Evolutionary conservation across 2,797 vertebrate genomes (phyloP).

Genomic region (Rhadinocentrus ornatus): DNA sequence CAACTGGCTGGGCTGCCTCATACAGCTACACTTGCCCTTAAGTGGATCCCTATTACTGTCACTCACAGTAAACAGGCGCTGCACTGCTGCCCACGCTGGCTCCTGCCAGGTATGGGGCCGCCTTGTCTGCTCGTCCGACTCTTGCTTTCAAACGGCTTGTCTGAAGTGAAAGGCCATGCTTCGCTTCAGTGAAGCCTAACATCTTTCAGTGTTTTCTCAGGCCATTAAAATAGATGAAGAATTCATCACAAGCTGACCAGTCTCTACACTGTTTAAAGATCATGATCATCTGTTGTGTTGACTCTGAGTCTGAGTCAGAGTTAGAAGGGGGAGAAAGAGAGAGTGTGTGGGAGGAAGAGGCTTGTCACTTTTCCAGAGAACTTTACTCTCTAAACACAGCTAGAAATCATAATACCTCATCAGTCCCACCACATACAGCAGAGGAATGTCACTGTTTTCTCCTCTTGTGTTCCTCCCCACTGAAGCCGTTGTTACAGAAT

Average conservation of each 20-base stretch:
- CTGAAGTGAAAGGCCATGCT: slow-evolving; percentile 73
- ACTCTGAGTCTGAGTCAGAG: slow-evolving; percentile 42
- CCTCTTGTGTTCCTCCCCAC: slow-evolving; percentile 62
- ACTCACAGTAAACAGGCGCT: slow-evolving; percentile 66
- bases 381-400: slow-evolving; percentile 56
- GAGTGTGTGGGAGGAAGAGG: slow-evolving; percentile 42
- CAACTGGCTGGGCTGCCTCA: slow-evolving; percentile 64
- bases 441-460: slow-evolving; percentile 66
- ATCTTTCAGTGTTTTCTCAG: slow-evolving; percentile 74
- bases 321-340: neutral
- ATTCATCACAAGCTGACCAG: slow-evolving; percentile 58
- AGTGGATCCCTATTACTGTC: slow-evolving; percentile 78
- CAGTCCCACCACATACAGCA: slow-evolving; percentile 62
- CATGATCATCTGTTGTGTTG: slow-evolving; percentile 51
- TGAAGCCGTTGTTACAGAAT: slow-evolving; percentile 74
- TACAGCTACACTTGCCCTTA: slow-evolving; percentile 68
- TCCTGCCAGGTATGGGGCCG: slow-evolving; percentile 63
- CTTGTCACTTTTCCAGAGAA: slow-evolving; percentile 58
- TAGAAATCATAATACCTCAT: slow-evolving; percentile 65
- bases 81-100: slow-evolving; percentile 45
- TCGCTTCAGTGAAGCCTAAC: slow-evolving; percentile 71
- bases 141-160: slow-evolving; percentile 38
- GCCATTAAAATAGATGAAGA: slow-evolving; percentile 76
- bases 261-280: slow-evolving; percentile 45
- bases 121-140: neutral